phyloP scores from a whole-genome alignment of 2,113 vertebrate species.

The Gadus macrocephalus region DNA sequence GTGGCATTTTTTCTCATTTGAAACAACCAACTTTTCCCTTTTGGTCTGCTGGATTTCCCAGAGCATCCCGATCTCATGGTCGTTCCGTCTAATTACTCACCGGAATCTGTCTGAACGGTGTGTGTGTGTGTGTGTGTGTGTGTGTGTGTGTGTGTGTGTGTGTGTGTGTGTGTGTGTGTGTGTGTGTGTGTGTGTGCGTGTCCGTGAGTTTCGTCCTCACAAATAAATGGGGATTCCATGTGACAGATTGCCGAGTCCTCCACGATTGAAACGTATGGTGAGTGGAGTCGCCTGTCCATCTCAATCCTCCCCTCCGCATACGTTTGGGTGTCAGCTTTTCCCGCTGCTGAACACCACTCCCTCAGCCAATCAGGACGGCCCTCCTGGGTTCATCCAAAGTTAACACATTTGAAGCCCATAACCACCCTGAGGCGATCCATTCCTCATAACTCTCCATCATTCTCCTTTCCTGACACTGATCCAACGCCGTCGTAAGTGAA shows the following conservation, averaged over 20 bases:
- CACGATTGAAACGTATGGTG: conserved; percentile 7
- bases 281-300: conserved; percentile 42
- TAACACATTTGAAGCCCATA: conserved; percentile 62
- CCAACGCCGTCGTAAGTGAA: conserved; percentile 36
- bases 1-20: conserved; percentile 44
- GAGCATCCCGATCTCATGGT: conserved; percentile 35
- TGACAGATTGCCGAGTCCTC: conserved; percentile 44
- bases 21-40: conserved; percentile 49
- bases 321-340: conserved; percentile 56
- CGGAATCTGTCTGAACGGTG: conserved; percentile 24
- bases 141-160: conserved; percentile 5
- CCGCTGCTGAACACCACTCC: conserved; percentile 53
- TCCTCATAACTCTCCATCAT: conserved; percentile 28
- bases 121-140: too few relatives aligned
- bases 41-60: conserved; percentile 39
- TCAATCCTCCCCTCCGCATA: conserved; percentile 22
- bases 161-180: not conserved
- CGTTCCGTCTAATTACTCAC: conserved; percentile 39
- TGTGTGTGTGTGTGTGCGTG: conserved; percentile 3
- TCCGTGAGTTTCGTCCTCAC: conserved; percentile 32
- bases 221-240: conserved; percentile 44
- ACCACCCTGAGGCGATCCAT: conserved; percentile 41
- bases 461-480: conserved; percentile 39
- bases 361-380: conserved; percentile 51
- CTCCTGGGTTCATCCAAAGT: conserved; percentile 66